These are phyloP conservation scores for Semicossyphus pulcher DNA, from an alignment of 2,113 vertebrate species.

Conservation along the genomic window DNA sequence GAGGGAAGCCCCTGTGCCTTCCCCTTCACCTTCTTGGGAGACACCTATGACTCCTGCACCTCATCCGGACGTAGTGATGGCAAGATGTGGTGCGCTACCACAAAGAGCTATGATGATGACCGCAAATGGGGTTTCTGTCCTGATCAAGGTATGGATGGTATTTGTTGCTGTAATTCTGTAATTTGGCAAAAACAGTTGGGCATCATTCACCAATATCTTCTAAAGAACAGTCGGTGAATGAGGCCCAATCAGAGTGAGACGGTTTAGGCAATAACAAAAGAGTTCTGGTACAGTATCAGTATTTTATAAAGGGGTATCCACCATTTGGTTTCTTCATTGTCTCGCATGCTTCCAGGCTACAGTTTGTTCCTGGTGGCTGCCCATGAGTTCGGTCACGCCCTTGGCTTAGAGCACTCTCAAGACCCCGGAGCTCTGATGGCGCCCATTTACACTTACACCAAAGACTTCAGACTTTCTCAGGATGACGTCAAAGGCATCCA, in stretches of 20 bases:
- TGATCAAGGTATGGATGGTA: constrained; percentile 89
- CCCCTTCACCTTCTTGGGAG: constrained; percentile 94
- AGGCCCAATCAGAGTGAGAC: too few relatives aligned
- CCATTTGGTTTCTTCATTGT: background rate
- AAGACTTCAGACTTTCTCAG: constrained; percentile 92
- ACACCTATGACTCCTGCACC: constrained; percentile 92
- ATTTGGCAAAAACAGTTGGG: too few relatives aligned
- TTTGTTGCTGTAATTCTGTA: background rate
- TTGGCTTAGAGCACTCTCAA: constrained; percentile 96
- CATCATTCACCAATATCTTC: too few relatives aligned
- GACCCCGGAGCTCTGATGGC: constrained; percentile 97
- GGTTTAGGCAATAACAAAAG: too few relatives aligned
- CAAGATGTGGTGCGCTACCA: constrained; percentile 92
- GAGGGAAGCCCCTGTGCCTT: constrained; percentile 93
- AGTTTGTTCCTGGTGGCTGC: constrained; percentile 98
- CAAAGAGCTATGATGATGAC: constrained; percentile 93
- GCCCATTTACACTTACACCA: constrained; percentile 95
- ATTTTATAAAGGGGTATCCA: background rate
- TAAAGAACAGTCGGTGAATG: too few relatives aligned
- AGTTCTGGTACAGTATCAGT: too few relatives aligned
- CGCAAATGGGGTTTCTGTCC: constrained; percentile 99
- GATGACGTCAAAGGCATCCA: constrained; percentile 96
- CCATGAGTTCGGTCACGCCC: constrained; percentile 97
- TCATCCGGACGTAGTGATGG: constrained; percentile 90
- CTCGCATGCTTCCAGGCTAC: constrained; percentile 85